Percentiles rank a stretch among this genome's conserved stretches.
Evolutionary conservation across 2,797 vertebrate species (phyloP).

Genomic region (Sylvia borin): DNA sequence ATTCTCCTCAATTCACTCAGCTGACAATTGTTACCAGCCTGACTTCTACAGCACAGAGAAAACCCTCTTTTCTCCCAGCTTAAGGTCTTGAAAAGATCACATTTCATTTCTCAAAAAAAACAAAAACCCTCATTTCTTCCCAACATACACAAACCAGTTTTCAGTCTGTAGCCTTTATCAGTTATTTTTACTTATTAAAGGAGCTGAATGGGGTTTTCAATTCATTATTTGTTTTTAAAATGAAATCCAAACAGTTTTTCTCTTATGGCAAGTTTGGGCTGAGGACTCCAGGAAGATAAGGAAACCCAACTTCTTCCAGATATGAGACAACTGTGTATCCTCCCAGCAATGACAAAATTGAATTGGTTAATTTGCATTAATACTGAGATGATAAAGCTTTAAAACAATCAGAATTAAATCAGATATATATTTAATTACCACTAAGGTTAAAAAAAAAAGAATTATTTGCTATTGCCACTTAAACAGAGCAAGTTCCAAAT

Average conservation of each 20-base stretch:
- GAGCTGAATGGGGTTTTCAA: neutral
- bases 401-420: neutral
- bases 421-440: neutral
- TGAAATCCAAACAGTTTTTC: neutral
- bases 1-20: neutral
- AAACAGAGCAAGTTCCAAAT: neutral
- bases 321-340: neutral
- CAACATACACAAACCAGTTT: neutral
- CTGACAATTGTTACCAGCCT: neutral
- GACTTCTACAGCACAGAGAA: neutral
- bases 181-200: neutral
- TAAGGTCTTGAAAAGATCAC: neutral
- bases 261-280: neutral
- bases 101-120: neutral
- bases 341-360: neutral
- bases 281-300: neutral
- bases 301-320: neutral
- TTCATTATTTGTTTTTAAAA: neutral
- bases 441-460: neutral
- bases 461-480: neutral
- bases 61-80: neutral
- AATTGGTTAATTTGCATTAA: neutral
- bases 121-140: neutral
- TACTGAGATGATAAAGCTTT: neutral
- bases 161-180: neutral